phyloP scores from a whole-genome alignment of 2,797 vertebrate species.

The Lerista edwardsae region DNA sequence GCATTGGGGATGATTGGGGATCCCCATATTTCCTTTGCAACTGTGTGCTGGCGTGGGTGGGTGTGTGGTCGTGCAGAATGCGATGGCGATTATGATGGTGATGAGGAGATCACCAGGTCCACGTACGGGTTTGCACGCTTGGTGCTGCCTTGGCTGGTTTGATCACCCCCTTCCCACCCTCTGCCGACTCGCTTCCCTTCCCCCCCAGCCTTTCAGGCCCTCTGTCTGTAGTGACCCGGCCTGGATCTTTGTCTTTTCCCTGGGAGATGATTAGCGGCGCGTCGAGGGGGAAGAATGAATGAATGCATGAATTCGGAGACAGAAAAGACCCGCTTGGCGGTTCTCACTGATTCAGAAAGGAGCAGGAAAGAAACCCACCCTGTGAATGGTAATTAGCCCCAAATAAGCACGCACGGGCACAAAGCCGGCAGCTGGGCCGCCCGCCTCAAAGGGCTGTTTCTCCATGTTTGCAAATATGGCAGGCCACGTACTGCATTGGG shows the following conservation, averaged over 20 bases:
- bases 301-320: slow-evolving; percentile 15
- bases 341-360: slow-evolving; percentile 51
- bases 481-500: slow-evolving; percentile 42
- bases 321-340: slow-evolving; percentile 23
- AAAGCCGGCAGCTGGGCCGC: slow-evolving; percentile 67
- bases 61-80: not conserved
- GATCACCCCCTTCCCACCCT: too few species aligned
- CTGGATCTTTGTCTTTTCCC: slow-evolving; percentile 4
- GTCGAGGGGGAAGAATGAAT: slow-evolving; percentile 16
- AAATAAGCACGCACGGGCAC: slow-evolving; percentile 41
- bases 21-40: not conserved
- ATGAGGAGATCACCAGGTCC: not conserved
- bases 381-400: slow-evolving; percentile 70
- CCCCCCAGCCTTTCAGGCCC: not conserved
- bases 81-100: not conserved
- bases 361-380: slow-evolving; percentile 21
- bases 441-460: slow-evolving; percentile 64
- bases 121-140: not conserved
- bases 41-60: too few species aligned
- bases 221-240: slow-evolving; percentile 15
- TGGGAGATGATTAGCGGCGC: slow-evolving; percentile 39
- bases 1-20: not conserved
- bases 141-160: not conserved
- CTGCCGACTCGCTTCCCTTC: not conserved
- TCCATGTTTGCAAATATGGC: slow-evolving; percentile 73